phyloP scores from a whole-genome alignment of 2,797 vertebrate species.

The Betta splendens region DNA sequence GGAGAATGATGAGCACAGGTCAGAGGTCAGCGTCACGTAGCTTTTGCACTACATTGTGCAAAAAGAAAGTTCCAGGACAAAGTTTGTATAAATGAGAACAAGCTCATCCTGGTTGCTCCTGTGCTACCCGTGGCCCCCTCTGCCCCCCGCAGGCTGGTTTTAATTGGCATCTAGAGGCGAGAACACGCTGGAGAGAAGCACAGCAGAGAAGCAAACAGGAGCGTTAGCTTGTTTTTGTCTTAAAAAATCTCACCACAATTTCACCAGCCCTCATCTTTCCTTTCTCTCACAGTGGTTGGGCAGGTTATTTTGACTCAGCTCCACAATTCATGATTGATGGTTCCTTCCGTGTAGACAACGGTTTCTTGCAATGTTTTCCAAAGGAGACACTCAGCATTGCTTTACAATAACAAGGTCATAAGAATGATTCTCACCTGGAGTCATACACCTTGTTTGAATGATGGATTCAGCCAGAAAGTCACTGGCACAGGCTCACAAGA shows the following conservation, averaged over 20 bases:
- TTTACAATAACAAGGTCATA: too few relatives aligned
- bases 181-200: background rate
- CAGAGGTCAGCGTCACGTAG: slow-evolving; percentile 24
- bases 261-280: background rate
- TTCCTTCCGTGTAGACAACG: background rate
- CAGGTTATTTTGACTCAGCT: background rate
- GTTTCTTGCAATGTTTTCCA: background rate
- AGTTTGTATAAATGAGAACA: slow-evolving; percentile 10
- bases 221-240: background rate
- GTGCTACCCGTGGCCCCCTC: background rate
- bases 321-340: slow-evolving; percentile 6
- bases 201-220: background rate
- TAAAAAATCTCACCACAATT: background rate
- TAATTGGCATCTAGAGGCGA: slow-evolving; percentile 7
- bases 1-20: slow-evolving; percentile 10
- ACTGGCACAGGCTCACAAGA: too few relatives aligned
- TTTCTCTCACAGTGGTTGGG: slow-evolving; percentile 4
- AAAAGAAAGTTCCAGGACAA: slow-evolving; percentile 15
- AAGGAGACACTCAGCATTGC: background rate
- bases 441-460: too few relatives aligned
- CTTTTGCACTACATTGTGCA: too few relatives aligned
- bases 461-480: too few relatives aligned
- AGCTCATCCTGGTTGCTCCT: background rate
- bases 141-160: background rate
- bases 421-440: too few relatives aligned